These are phyloP conservation scores for Otus sunia DNA, from an alignment of 2,113 vertebrate genomes.

Conservation along the genomic window DNA sequence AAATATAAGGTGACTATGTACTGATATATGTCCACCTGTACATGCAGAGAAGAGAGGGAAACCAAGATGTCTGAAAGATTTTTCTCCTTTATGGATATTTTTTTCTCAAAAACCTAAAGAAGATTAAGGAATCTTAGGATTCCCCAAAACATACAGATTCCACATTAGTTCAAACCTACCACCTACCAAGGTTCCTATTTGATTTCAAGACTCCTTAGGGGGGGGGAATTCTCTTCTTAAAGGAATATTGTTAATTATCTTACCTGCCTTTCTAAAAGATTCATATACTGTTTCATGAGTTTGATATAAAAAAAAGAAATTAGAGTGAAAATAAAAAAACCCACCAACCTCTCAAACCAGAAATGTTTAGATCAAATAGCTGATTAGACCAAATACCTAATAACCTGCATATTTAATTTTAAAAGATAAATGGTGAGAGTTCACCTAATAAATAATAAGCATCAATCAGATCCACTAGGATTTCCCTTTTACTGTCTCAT, in stretches of 20 bases:
- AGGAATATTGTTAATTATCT: background rate
- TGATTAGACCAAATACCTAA: background rate
- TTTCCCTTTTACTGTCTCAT: background rate
- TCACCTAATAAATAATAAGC: background rate
- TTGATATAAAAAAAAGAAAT: background rate
- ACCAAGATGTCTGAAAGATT: background rate
- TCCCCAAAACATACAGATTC: background rate
- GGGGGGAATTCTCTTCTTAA: background rate
- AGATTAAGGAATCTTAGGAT: background rate
- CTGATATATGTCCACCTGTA: background rate
- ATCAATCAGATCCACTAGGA: background rate
- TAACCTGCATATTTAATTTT: background rate
- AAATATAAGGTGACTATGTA: background rate
- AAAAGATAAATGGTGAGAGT: background rate
- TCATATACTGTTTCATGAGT: background rate
- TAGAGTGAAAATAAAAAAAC: background rate
- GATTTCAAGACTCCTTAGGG: background rate
- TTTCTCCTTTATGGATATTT: background rate
- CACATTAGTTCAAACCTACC: background rate
- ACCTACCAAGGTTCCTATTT: background rate
- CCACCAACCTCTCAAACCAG: background rate
- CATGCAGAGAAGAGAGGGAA: background rate
- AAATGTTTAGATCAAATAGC: background rate
- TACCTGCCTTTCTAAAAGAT: background rate
- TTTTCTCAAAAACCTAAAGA: background rate